Evolutionary conservation across 2,888 invertebrate species (phyloP).

Genomic region (Drosophila cracens): DNA sequence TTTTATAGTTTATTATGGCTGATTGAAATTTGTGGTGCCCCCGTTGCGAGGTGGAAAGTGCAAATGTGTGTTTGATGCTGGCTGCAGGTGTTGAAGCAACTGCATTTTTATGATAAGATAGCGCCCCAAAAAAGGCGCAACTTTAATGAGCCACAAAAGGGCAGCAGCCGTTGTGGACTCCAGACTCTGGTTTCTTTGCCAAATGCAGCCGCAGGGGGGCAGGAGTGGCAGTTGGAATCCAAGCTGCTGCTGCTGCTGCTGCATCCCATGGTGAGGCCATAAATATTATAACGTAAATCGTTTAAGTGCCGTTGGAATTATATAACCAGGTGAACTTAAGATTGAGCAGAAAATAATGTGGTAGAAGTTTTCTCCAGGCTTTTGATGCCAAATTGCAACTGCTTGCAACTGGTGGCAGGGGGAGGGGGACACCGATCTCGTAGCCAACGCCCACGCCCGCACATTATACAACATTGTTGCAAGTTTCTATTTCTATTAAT

Average conservation of each 20-base stretch:
- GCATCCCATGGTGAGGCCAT: slow-evolving; percentile 52
- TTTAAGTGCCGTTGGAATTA: slow-evolving; percentile 61
- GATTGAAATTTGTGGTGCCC: slow-evolving; percentile 72
- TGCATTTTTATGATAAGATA: slow-evolving; percentile 79
- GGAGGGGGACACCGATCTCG: slow-evolving; percentile 2
- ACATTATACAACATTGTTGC: slow-evolving; percentile 42
- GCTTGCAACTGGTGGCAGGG: slow-evolving; percentile 8
- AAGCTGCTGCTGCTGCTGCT: neutral
- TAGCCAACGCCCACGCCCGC: slow-evolving; percentile 47
- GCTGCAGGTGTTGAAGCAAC: slow-evolving; percentile 75
- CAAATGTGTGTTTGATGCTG: slow-evolving; percentile 74
- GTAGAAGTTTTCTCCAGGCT: slow-evolving; percentile 30
- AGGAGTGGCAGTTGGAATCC: slow-evolving; percentile 2
- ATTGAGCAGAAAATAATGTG: slow-evolving; percentile 34
- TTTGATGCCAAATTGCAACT: slow-evolving; percentile 16
- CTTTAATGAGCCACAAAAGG: slow-evolving; percentile 69
- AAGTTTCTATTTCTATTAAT: slow-evolving; percentile 29
- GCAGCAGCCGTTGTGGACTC: slow-evolving; percentile 33
- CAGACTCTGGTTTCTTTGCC: neutral
- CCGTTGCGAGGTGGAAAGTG: slow-evolving; percentile 60
- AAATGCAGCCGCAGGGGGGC: slow-evolving; percentile 27
- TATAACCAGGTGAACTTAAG: slow-evolving; percentile 53
- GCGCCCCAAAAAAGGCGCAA: slow-evolving; percentile 67
- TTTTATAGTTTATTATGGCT: slow-evolving; percentile 73
- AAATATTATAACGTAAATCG: slow-evolving; percentile 61